A percentile compares a stretch with the other conserved stretches of the same genome.
Evolutionary conservation across 2,797 vertebrate genomes (phyloP).

Genomic region (Linurgus olivaceus): DNA sequence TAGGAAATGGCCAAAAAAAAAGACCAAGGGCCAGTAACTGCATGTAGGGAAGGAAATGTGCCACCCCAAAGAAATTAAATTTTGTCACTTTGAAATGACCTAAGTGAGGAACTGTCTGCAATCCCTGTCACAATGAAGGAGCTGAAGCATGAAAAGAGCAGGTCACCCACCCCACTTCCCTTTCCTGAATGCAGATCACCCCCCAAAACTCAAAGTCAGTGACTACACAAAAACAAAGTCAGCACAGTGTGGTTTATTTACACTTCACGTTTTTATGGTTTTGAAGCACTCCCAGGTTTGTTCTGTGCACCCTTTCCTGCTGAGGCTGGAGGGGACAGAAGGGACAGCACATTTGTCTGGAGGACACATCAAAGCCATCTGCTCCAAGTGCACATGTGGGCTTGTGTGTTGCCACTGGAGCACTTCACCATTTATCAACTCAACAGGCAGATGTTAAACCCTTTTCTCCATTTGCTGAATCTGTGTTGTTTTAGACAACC

Average conservation of each 20-base stretch:
- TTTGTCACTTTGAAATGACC: neutral
- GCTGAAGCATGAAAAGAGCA: neutral
- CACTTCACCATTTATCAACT: neutral
- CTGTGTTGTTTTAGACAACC: neutral
- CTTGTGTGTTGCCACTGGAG: neutral
- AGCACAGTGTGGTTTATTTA: neutral
- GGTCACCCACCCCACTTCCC: neutral
- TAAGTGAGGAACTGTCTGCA: neutral
- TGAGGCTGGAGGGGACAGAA: neutral
- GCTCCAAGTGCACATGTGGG: neutral
- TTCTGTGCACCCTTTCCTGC: neutral
- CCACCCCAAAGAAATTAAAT: neutral
- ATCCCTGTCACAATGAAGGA: rapidly evolving
- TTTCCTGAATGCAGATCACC: neutral
- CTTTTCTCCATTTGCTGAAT: neutral
- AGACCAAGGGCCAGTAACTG: neutral
- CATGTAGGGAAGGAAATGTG: neutral
- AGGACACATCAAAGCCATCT: constrained; percentile 1
- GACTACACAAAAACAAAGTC: neutral
- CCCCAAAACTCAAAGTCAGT: neutral
- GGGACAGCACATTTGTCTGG: neutral
- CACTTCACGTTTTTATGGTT: neutral
- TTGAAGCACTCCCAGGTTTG: neutral
- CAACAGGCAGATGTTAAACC: neutral
- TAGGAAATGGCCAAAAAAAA: neutral